These are phyloP conservation scores for Calephelis nemesis DNA, from an alignment of 1,140 invertebrate genomes.

Conservation along the genomic window DNA sequence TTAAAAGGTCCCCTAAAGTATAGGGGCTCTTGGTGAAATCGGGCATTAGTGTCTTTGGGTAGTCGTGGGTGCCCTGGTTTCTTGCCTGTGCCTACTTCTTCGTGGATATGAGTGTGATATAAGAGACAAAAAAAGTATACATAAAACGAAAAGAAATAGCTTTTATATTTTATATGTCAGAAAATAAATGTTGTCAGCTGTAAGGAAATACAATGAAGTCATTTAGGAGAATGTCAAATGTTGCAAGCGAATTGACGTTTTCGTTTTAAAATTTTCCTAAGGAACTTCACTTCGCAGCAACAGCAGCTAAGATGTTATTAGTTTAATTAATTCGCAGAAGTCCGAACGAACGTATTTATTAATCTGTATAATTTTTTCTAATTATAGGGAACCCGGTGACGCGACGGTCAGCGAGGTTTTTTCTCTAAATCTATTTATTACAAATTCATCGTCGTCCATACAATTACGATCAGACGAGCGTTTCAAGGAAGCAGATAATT, in stretches of 20 bases:
- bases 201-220: background rate
- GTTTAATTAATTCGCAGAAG: constrained; percentile 10
- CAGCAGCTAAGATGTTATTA: background rate
- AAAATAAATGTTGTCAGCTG: too few species aligned
- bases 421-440: constrained; percentile 34
- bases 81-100: too few species aligned
- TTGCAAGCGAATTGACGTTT: background rate
- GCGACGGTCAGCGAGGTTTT: constrained; percentile 16
- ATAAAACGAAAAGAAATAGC: too few species aligned
- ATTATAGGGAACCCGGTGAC: constrained; percentile 19
- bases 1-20: too few species aligned
- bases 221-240: background rate
- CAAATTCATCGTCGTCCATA: constrained; percentile 30
- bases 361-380: constrained; percentile 3
- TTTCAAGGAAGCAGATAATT: constrained; percentile 65
- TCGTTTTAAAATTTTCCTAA: background rate
- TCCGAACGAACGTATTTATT: constrained; percentile 6
- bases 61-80: too few species aligned
- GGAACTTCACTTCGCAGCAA: background rate
- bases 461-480: constrained; percentile 47
- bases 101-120: too few species aligned
- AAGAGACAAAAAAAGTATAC: too few species aligned
- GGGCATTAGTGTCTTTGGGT: too few species aligned
- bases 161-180: too few species aligned
- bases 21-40: too few species aligned